These are phyloP conservation scores for Coptodon rendalli DNA, from an alignment of 2,113 vertebrate species.

Conservation along the genomic window DNA sequence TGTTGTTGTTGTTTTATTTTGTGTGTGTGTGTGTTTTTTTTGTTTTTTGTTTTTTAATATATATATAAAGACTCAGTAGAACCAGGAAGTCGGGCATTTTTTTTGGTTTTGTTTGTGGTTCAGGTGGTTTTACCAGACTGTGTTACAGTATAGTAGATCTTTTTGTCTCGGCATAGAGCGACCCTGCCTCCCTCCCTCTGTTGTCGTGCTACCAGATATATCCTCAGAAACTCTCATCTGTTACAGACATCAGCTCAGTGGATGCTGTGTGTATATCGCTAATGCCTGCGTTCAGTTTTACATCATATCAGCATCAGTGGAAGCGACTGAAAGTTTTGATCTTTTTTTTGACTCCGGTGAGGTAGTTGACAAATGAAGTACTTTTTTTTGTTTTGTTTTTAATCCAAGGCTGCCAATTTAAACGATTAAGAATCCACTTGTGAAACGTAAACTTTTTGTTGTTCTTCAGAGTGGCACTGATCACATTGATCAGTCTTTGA, in stretches of 20 bases:
- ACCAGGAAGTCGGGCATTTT: not conserved
- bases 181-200: not conserved
- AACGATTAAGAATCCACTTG: slow-evolving; percentile 80
- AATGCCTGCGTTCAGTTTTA: not conserved
- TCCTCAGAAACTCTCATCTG: slow-evolving; percentile 47
- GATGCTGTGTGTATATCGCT: not conserved
- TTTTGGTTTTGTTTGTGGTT: not conserved
- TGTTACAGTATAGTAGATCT: not conserved
- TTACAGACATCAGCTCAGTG: slow-evolving; percentile 13
- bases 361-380: slow-evolving; percentile 58
- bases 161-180: not conserved
- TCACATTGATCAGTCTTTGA: slow-evolving; percentile 98
- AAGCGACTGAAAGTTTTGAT: slow-evolving; percentile 37
- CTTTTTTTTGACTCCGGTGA: slow-evolving; percentile 75
- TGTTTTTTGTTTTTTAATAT: fast-evolving
- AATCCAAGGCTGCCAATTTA: slow-evolving; percentile 85
- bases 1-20: not conserved
- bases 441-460: slow-evolving; percentile 74
- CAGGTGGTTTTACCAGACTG: not conserved
- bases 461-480: slow-evolving; percentile 84
- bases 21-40: not conserved
- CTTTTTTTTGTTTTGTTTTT: slow-evolving; percentile 20
- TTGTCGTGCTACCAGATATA: slow-evolving; percentile 12
- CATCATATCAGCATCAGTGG: slow-evolving; percentile 71
- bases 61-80: slow-evolving; percentile 11